Percentiles rank a stretch among this genome's conserved stretches.
phyloP scores from a whole-genome alignment of 2,113 vertebrate species.

The Leptodactylus fuscus region DNA sequence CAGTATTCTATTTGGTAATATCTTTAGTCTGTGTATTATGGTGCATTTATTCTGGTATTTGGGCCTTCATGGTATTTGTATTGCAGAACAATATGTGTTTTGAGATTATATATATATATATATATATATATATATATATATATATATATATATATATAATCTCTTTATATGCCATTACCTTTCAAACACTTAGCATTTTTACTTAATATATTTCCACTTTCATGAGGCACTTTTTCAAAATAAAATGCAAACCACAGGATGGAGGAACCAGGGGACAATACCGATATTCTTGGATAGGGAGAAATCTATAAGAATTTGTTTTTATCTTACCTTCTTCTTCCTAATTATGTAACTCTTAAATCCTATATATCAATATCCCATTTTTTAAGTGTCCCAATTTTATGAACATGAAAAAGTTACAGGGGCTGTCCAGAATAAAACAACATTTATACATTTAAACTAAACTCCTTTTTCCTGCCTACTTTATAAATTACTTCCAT shows the following conservation, averaged over 20 bases:
- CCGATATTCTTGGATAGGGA: neutral
- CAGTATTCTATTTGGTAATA: neutral
- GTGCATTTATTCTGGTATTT: neutral
- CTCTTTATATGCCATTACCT: no score
- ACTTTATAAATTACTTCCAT: no score
- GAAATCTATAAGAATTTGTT: neutral
- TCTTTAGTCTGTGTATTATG: neutral
- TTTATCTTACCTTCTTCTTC: neutral
- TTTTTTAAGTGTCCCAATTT: neutral
- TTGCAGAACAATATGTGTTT: no score
- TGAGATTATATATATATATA: no score
- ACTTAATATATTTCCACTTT: neutral
- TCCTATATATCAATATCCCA: neutral
- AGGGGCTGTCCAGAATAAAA: no score
- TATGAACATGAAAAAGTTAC: neutral
- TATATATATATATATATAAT: no score
- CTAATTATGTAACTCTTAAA: neutral
- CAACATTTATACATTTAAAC: no score
- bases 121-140: no score
- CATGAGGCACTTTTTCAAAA: neutral
- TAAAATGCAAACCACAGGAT: neutral
- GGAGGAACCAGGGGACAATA: neutral
- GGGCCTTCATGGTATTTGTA: no score
- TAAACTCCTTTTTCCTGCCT: no score
- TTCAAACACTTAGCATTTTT: no score